These are phyloP conservation scores for Cygnus atratus DNA, from an alignment of 2,113 vertebrate genomes.

Conservation along the genomic window DNA sequence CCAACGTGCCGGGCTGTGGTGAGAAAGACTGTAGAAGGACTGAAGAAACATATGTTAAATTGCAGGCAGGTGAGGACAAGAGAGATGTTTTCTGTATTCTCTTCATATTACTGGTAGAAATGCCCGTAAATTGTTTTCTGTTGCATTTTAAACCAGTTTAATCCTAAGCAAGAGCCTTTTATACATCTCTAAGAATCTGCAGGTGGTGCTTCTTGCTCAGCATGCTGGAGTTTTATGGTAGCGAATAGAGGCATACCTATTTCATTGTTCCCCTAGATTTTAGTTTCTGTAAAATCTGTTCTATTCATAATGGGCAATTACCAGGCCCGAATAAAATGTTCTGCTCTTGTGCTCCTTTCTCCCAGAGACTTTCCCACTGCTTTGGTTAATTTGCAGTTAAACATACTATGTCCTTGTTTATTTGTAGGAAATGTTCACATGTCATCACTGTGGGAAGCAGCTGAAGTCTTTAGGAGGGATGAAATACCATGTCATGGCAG, in stretches of 20 bases:
- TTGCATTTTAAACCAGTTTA: not conserved
- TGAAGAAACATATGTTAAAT: conserved; percentile 94
- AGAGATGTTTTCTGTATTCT: not conserved
- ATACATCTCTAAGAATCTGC: not conserved
- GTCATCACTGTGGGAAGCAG: conserved; percentile 93
- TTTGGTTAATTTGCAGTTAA: not conserved
- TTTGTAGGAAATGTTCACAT: conserved; percentile 86
- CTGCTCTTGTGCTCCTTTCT: not conserved
- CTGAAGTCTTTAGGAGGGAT: conserved; percentile 92
- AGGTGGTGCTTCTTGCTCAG: not conserved
- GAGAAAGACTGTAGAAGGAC: conserved; percentile 93
- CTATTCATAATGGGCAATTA: not conserved
- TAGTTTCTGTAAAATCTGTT: not conserved
- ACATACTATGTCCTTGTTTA: not conserved
- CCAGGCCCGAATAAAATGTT: not conserved
- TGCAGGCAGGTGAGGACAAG: conserved; percentile 83
- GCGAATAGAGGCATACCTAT: not conserved
- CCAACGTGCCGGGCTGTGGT: conserved; percentile 92
- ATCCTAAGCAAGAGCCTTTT: not conserved
- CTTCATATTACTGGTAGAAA: not conserved
- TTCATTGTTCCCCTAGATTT: not conserved
- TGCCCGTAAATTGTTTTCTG: not conserved
- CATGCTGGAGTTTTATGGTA: not conserved
- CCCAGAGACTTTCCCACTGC: not conserved
- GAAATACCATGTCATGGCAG: conserved; percentile 97